A percentile compares a stretch with the other conserved stretches of the same genome.
Conservation (phyloP, 2,888 invertebrate genomes). For the Polyommatus icarus region DNA sequence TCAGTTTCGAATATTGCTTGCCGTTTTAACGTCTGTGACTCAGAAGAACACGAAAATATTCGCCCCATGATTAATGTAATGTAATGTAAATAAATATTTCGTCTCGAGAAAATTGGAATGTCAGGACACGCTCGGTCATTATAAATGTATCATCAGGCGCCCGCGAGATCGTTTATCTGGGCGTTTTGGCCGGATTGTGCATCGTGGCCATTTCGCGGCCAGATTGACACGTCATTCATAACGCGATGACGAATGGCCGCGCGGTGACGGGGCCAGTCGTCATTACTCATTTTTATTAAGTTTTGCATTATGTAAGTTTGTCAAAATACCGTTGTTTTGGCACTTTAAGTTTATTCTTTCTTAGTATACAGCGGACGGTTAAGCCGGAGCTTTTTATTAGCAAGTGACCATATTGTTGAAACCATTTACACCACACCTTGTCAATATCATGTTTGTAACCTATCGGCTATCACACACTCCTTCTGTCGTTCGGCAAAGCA, state of each 20-base stretch:
- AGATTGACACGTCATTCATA: constrained; percentile 15
- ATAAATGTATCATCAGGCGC: neutral
- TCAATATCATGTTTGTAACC: too few relatives aligned
- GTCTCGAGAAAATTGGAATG: constrained; percentile 20
- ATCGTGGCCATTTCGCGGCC: neutral
- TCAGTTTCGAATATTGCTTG: neutral
- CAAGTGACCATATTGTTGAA: too few relatives aligned
- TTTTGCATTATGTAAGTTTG: neutral
- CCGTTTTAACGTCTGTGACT: neutral
- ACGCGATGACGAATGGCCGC: neutral
- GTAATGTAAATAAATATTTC: constrained; percentile 9
- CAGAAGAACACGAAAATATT: constrained; percentile 31
- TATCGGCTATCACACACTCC: too few relatives aligned
- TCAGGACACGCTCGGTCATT: constrained; percentile 6
- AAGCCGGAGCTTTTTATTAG: too few relatives aligned
- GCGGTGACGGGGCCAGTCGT: neutral
- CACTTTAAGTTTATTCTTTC: neutral
- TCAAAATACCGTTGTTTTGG: neutral
- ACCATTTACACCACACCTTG: too few relatives aligned
- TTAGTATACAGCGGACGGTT: neutral
- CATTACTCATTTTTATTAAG: constrained; percentile 27
- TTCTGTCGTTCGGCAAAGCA: too few relatives aligned
- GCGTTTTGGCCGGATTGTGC: constrained; percentile 4
- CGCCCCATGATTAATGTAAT: constrained; percentile 13
- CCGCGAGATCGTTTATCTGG: neutral